Evolutionary conservation across 2,797 vertebrate species (phyloP).

Genomic region (Ficedula albicollis): DNA sequence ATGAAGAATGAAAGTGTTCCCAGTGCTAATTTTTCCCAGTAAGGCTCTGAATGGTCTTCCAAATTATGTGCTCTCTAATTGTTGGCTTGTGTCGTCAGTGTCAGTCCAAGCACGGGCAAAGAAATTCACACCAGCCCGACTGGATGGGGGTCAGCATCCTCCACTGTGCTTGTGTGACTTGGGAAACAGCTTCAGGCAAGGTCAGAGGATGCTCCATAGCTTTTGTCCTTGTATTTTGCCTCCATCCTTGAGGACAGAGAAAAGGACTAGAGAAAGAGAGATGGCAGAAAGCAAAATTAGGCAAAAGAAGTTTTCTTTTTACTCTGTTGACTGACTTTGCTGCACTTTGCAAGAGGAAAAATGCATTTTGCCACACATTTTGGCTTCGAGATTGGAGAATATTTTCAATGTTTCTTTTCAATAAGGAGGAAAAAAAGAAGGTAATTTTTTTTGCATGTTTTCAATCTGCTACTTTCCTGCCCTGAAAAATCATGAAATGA

Average conservation of each 20-base stretch:
- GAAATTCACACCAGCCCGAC: background rate
- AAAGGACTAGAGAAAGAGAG: background rate
- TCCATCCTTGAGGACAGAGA: background rate
- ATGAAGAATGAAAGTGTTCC: background rate
- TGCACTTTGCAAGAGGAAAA: background rate
- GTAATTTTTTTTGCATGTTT: background rate
- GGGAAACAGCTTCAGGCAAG: background rate
- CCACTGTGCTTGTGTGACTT: too few species aligned
- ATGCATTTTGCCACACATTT: background rate
- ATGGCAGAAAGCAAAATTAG: background rate
- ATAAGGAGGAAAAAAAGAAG: background rate
- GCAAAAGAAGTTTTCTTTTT: background rate
- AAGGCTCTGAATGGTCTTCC: background rate
- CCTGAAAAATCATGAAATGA: background rate
- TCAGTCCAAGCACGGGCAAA: background rate
- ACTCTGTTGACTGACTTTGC: background rate
- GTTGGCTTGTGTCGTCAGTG: background rate
- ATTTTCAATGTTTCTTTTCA: background rate
- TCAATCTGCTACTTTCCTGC: background rate
- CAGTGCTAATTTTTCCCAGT: background rate
- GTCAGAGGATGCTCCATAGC: background rate
- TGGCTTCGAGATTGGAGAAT: background rate
- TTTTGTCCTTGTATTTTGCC: background rate
- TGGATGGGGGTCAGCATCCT: rapidly evolving
- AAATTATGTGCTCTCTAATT: background rate